These are phyloP conservation scores for Drosophila carrolli DNA, from an alignment of 1,140 invertebrate species.

Conservation along the genomic window DNA sequence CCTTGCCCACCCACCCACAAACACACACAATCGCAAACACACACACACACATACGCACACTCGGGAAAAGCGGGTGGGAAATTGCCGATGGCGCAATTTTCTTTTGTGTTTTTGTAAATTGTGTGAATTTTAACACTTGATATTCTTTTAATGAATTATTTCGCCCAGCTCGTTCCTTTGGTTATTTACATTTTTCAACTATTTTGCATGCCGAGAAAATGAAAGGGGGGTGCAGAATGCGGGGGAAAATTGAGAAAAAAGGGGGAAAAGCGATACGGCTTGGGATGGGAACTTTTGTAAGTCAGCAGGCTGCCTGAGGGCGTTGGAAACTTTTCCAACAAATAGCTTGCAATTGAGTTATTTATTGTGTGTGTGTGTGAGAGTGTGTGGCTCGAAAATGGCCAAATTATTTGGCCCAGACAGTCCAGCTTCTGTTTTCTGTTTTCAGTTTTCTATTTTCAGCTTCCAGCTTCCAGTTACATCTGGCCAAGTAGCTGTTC, in stretches of 20 bases:
- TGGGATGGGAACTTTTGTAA: conserved; percentile 50
- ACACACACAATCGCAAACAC: not conserved
- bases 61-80: conserved; percentile 9
- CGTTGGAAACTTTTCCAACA: conserved; percentile 72
- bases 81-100: conserved; percentile 68
- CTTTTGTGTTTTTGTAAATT: conserved; percentile 73
- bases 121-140: conserved; percentile 82
- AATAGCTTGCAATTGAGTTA: conserved; percentile 81
- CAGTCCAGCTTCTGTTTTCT: conserved; percentile 7
- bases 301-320: conserved; percentile 55
- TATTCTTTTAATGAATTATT: conserved; percentile 82
- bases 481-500: conserved; percentile 33
- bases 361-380: conserved; percentile 59
- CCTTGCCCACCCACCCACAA: conserved; percentile 1
- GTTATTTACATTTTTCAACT: conserved; percentile 80
- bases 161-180: conserved; percentile 36
- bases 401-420: conserved; percentile 52
- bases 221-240: not conserved
- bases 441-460: conserved; percentile 12
- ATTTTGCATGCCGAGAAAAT: conserved; percentile 64
- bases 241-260: conserved; percentile 7
- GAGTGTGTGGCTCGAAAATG: conserved; percentile 46
- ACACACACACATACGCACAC: not conserved
- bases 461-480: conserved; percentile 3
- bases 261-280: not conserved